Evolutionary conservation across 2,888 invertebrate species (phyloP).

Genomic region (Hypsopygia costalis): DNA sequence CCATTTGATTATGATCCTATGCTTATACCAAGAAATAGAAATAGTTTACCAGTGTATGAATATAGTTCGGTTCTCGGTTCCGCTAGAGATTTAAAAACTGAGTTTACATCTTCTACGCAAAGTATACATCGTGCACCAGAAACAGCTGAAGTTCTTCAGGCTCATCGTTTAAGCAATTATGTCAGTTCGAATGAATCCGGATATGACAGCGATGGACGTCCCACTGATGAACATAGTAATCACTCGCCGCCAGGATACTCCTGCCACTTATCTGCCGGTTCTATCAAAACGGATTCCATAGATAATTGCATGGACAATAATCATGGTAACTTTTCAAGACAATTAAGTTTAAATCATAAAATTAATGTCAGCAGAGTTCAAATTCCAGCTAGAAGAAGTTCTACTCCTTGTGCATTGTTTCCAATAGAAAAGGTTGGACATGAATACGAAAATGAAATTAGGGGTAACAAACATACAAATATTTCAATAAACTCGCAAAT

Average conservation of each 20-base stretch:
- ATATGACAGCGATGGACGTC: constrained; percentile 88
- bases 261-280: constrained; percentile 57
- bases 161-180: constrained; percentile 85
- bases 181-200: constrained; percentile 92
- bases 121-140: constrained; percentile 79
- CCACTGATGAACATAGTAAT: constrained; percentile 76
- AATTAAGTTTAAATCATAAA: constrained; percentile 69
- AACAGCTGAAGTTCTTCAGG: constrained; percentile 78
- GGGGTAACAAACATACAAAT: constrained; percentile 36
- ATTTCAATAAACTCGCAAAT: constrained; percentile 30
- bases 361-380: constrained; percentile 64
- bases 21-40: constrained; percentile 71
- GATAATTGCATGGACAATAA: constrained; percentile 46
- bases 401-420: constrained; percentile 71
- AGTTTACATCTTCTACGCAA: constrained; percentile 65
- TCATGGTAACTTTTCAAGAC: constrained; percentile 61
- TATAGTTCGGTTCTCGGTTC: constrained; percentile 62
- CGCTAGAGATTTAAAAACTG: constrained; percentile 60
- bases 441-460: constrained; percentile 53
- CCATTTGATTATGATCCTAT: constrained; percentile 73
- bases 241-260: constrained; percentile 78
- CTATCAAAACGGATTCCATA: constrained; percentile 39
- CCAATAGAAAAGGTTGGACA: constrained; percentile 50
- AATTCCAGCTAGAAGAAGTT: constrained; percentile 64
- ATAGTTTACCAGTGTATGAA: constrained; percentile 74